Evolutionary conservation across 1,140 invertebrate species (phyloP).

Genomic region (Semibalanus balanoides): DNA sequence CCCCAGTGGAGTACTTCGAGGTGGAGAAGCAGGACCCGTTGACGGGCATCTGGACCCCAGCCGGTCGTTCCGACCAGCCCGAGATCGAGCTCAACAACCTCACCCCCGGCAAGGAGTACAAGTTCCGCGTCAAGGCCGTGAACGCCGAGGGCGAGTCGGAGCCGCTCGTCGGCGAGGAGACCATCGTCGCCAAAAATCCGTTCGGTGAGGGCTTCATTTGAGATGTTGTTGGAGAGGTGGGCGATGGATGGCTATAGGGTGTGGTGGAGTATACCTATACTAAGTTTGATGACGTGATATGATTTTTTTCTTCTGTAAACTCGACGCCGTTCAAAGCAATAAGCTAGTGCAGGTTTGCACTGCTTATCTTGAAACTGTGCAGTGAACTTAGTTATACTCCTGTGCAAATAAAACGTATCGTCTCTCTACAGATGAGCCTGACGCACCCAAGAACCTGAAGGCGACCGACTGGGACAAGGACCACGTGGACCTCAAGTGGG

Average conservation of each 20-base stretch:
- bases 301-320: too few relatives aligned
- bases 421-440: constrained; percentile 66
- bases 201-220: constrained; percentile 47
- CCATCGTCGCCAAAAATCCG: constrained; percentile 90
- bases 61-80: constrained; percentile 63
- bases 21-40: constrained; percentile 79
- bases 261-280: too few relatives aligned
- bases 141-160: constrained; percentile 93
- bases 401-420: too few relatives aligned
- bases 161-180: constrained; percentile 67
- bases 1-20: constrained; percentile 36
- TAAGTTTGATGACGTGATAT: too few relatives aligned
- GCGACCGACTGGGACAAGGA: constrained; percentile 94
- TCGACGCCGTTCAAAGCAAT: too few relatives aligned
- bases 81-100: constrained; percentile 68
- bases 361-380: too few relatives aligned
- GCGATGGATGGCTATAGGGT: too few relatives aligned
- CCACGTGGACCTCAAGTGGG: constrained; percentile 79
- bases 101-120: constrained; percentile 80
- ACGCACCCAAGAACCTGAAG: constrained; percentile 74
- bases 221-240: too few relatives aligned
- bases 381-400: too few relatives aligned
- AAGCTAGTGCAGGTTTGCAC: too few relatives aligned
- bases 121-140: constrained; percentile 87
- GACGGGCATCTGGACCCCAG: constrained; percentile 88